Evolutionary conservation across 2,888 invertebrate species (phyloP), one percentile per base, ranked within the genome.

Genomic region (Crematogaster levior): DNA sequence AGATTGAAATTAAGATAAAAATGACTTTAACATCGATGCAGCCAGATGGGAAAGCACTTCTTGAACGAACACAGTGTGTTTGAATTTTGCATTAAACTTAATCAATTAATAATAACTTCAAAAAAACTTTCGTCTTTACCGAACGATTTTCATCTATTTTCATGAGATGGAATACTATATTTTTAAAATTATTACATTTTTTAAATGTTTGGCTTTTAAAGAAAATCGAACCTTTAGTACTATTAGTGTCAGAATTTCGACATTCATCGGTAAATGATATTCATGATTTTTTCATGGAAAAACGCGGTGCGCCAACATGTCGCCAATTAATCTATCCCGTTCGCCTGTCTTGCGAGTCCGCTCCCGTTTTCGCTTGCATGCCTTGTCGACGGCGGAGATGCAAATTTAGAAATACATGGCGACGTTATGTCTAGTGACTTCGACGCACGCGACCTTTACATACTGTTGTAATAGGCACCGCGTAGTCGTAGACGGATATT

Each of bases 331-430:
- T 86, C 80, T 80, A 65, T 65, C 72, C 37, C 46, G 75, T 68
- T 65, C 34, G 70, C 34, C 65, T 40, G 24, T 37, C 61, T 37
- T 60, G 79, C 79, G 79, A 84, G 84, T 84, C 73, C 79, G 61
- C 48, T 79, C 77, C 82, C 66, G 65, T 66, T 66, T 37, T 63
- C 24, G 48, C 65, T 88, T 82, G 88, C 88, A 88, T 88, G 88
- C 60, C 88, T 88, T 86, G 86, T 88, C 86, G 86, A 86, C 82
- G 70, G 53, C 65, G 61, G 61, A 65, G 88, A 88, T 88, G 88
- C 88, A 88, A 88, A 88, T 88, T 86, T 82, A 88, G 85, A 88
- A 88, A 88, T 88, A 88, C 86, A 73, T 66, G 88, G 88, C 88
- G 89, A 88, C 88, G 86, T 84, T 53, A 84, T 85, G 88, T 88